Evolutionary conservation across 1,140 invertebrate genomes (phyloP).

Genomic region (Cydia fagiglandana): DNA sequence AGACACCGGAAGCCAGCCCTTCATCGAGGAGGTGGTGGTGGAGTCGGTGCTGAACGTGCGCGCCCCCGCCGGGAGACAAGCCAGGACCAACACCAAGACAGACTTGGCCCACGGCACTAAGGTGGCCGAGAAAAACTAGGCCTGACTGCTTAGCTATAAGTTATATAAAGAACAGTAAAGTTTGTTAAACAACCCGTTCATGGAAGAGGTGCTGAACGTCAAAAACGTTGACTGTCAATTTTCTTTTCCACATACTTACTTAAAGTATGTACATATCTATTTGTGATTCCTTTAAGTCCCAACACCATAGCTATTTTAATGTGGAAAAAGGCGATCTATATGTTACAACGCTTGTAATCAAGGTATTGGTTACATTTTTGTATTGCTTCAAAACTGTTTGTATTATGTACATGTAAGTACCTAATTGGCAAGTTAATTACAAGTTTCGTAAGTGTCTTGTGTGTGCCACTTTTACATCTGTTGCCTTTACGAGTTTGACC

Average conservation of each 20-base stretch:
- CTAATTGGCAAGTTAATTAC: background rate
- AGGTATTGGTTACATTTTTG: background rate
- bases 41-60: constrained; percentile 63
- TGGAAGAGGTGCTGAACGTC: constrained; percentile 62
- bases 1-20: constrained; percentile 59
- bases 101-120: constrained; percentile 58
- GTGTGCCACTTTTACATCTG: background rate
- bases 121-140: constrained; percentile 47
- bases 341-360: no score
- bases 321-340: no score
- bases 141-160: background rate
- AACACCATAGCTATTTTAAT: no score
- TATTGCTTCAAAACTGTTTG: background rate
- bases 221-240: no score
- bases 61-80: constrained; percentile 49
- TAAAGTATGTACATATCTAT: no score
- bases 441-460: background rate
- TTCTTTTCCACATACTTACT: no score
- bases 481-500: constrained; percentile 9
- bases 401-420: background rate
- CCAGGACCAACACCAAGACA: constrained; percentile 54
- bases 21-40: constrained; percentile 69
- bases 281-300: no score
- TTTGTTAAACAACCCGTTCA: constrained; percentile 55
- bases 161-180: no score